These are phyloP conservation scores for Benthochromis sp. DNA, from an alignment of 2,113 vertebrate genomes.

Conservation along the genomic window DNA sequence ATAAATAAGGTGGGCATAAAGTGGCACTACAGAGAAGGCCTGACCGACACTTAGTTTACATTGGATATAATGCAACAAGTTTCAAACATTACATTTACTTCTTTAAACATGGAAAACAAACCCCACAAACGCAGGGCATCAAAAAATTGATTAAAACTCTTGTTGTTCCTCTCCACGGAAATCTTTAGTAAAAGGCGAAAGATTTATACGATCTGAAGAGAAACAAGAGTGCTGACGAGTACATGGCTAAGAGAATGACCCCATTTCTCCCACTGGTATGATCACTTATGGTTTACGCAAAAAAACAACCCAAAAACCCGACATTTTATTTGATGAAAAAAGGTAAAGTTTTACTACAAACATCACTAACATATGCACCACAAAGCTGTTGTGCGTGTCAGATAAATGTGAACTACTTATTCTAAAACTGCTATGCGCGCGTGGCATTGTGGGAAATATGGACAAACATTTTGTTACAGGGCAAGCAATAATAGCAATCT, in stretches of 20 bases:
- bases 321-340: background rate
- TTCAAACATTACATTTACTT: rapidly evolving
- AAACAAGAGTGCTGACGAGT: rapidly evolving
- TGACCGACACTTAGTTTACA: rapidly evolving
- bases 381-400: background rate
- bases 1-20: rapidly evolving
- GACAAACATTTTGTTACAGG: background rate
- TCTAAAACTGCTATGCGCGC: rapidly evolving
- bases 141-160: rapidly evolving
- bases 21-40: rapidly evolving
- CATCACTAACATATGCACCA: rapidly evolving
- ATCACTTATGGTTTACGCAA: background rate
- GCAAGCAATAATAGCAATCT: background rate
- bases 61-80: rapidly evolving
- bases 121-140: rapidly evolving
- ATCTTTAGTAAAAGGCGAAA: background rate
- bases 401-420: background rate
- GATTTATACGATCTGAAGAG: background rate
- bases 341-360: rapidly evolving
- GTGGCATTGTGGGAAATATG: background rate
- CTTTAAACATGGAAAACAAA: rapidly evolving
- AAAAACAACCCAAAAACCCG: rapidly evolving
- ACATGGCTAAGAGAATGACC: rapidly evolving
- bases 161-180: rapidly evolving
- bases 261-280: background rate